A percentile compares a stretch with the other conserved stretches of the same genome.
These are phyloP conservation scores for Sicus ferrugineus DNA, from an alignment of 2,888 invertebrate species.

Conservation along the genomic window DNA sequence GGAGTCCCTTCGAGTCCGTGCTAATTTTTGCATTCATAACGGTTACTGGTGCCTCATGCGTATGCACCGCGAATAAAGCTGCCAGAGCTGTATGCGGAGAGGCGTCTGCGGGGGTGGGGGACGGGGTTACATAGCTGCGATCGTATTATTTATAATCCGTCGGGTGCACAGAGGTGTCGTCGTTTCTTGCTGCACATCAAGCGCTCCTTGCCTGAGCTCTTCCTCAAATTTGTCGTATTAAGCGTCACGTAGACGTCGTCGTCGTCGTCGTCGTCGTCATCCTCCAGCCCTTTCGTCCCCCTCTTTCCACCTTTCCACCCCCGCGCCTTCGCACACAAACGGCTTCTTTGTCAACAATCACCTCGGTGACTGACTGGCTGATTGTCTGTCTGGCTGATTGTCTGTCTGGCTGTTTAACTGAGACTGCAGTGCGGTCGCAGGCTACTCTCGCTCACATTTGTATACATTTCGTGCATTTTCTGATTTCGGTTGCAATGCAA, in stretches of 20 bases:
- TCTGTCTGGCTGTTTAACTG: neutral
- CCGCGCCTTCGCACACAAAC: neutral
- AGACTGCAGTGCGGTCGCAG: slow-evolving; percentile 23
- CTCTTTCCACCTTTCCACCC: neutral
- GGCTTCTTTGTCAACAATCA: neutral
- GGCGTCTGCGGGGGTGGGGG: neutral
- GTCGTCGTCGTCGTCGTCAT: slow-evolving; percentile 4
- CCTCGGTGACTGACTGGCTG: slow-evolving; percentile 2
- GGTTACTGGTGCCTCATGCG: neutral
- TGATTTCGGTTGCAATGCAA: slow-evolving; percentile 30
- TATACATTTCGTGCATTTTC: slow-evolving; percentile 21
- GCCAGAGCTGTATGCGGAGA: slow-evolving; percentile 14
- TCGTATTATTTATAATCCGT: neutral
- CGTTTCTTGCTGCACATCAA: slow-evolving; percentile 17
- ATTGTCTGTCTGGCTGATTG: slow-evolving; percentile 13
- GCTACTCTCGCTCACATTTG: slow-evolving; percentile 17
- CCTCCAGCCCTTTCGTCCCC: neutral
- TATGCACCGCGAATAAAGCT: no score
- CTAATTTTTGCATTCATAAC: slow-evolving; percentile 17
- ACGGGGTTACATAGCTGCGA: neutral
- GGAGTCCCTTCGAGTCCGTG: neutral
- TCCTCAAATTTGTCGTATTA: slow-evolving; percentile 29
- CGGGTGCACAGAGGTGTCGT: slow-evolving; percentile 5
- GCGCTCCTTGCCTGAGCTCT: slow-evolving; percentile 24
- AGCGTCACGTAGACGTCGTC: slow-evolving; percentile 29